These are phyloP conservation scores for Motacilla tschutschensis DNA, from an alignment of 2,113 vertebrate genomes.

Conservation along the genomic window DNA sequence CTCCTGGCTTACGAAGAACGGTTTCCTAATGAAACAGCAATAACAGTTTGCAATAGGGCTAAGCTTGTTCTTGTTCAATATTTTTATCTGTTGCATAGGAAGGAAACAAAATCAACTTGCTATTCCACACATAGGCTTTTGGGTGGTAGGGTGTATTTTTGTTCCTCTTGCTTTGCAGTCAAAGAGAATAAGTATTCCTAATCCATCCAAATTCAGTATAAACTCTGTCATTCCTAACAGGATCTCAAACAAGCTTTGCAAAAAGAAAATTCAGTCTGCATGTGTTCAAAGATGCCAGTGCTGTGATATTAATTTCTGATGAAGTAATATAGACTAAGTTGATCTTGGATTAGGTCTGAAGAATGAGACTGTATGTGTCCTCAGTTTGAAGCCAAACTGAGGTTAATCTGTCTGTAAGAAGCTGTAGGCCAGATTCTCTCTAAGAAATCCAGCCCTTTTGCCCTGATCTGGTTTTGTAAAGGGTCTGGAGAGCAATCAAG, in stretches of 20 bases:
- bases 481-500: background rate
- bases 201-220: background rate
- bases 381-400: constrained; percentile 29
- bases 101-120: background rate
- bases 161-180: background rate
- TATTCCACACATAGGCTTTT: background rate
- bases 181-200: background rate
- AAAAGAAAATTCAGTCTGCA: background rate
- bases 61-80: background rate
- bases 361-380: constrained; percentile 20
- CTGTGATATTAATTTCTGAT: background rate
- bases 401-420: constrained; percentile 59
- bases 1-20: background rate
- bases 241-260: background rate
- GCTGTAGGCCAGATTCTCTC: constrained; percentile 33
- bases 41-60: background rate
- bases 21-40: constrained; percentile 30
- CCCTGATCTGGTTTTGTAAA: background rate
- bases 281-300: background rate
- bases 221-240: background rate
- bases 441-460: constrained; percentile 51
- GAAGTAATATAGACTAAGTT: background rate
- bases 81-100: background rate
- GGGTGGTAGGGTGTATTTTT: background rate
- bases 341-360: constrained; percentile 46